Base-by-base conservation (phyloP, 1,140 invertebrate species). In the Planococcus citri region DNA sequence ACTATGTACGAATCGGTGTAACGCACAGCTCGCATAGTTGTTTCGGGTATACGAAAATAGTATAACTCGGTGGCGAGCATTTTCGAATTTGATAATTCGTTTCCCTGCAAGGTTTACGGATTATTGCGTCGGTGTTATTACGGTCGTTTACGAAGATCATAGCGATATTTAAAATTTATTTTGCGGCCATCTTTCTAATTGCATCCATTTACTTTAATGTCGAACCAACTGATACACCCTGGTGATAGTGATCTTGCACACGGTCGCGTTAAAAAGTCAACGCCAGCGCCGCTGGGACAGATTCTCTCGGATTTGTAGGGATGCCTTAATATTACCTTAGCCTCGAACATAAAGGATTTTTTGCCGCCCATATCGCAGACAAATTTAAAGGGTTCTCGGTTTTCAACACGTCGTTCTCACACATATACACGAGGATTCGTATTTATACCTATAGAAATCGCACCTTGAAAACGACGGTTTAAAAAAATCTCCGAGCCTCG, bases 141-240 rank as follows among this genome's bases (percentile, higher is more conserved):
- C 6, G 41, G 41, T 51, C 41, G 41, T 51, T 51, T 51, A 51
- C 29, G 41, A 51, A 51, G 41, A 51, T 51, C 41, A 51, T 51
- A 51, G 41, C 41, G 41, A 51, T 51, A 51, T 51, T 51, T 51
- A 51, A 51, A 51, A 51, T 51, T 51, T 51, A 51, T 51, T 51
- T 51, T n/a, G 41, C 41, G 41, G 41, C 41, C 12, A 51, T 51
- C 41, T 51, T 51, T 51, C 41, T 51, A 51, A 51, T 51, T 51
- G 41, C 41, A 51, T 51, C 41, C 41, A 51, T 51, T 51, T 51
- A 51, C 41, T 51, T 51, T 51, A 51, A 51, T 51, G 41, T 51
- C 12, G 41, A 17, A 4, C 41, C 6, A 20, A 51, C 41, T 2
- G 10, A 51, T 51, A 20, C 41, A 51, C n/a, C n/a, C n/a, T n/a